A percentile compares a stretch with the other conserved stretches of the same genome.
Evolutionary conservation across 2,888 invertebrate genomes (phyloP).

Genomic region (Melangyna quadrimaculata): DNA sequence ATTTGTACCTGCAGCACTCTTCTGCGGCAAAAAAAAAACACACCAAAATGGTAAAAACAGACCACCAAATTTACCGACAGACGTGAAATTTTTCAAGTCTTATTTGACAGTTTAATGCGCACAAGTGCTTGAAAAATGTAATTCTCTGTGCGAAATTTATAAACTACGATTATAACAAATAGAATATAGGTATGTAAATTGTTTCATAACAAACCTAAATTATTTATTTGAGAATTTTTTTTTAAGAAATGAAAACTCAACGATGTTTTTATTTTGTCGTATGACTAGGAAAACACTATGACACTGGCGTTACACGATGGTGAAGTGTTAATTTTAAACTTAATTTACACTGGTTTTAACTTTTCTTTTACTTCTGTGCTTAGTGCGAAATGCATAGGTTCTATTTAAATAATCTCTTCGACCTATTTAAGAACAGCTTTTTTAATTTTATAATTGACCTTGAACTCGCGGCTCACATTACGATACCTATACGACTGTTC

Average conservation of each 20-base stretch:
- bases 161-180: neutral
- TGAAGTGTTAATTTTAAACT: neutral
- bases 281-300: neutral
- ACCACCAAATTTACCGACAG: neutral
- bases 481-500: neutral
- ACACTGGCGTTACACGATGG: neutral
- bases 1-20: neutral
- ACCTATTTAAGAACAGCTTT: conserved; percentile 50
- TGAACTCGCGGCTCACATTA: conserved; percentile 50
- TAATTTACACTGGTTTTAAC: neutral
- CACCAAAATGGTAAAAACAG: neutral
- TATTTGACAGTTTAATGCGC: conserved; percentile 1
- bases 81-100: neutral
- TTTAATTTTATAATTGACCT: conserved; percentile 63
- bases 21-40: neutral
- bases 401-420: conserved; percentile 33
- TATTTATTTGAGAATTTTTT: neutral
- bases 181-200: neutral
- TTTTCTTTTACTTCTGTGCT: neutral
- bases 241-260: neutral
- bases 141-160: neutral
- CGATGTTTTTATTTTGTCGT: neutral
- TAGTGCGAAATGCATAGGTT: neutral
- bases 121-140: neutral
- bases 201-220: conserved; percentile 22